Base-by-base conservation (phyloP, 2,888 invertebrate genomes). In the Harmothoe impar region DNA sequence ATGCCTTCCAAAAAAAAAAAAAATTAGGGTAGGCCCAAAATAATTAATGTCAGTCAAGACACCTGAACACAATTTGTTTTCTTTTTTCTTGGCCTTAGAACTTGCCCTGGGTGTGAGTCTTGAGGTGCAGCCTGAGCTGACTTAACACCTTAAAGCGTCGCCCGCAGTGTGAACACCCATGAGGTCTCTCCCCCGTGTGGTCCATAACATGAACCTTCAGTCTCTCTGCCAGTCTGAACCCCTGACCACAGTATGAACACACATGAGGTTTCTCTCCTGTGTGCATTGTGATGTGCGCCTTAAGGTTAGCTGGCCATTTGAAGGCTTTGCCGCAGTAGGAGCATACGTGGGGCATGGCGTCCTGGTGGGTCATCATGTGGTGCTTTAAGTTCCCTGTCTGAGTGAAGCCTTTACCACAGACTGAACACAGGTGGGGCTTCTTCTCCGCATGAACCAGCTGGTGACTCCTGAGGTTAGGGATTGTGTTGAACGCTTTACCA, bases 181-280 rank as follows among this genome's bases (percentile, higher is more conserved):
- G 54, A 0, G 54, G 88, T 29, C 52, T 88, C 31, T 56, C 54
- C 29, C 88, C 88, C 3, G 25, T 88, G 29, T 88, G 88, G 15
- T n/a, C 23, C 20, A 23, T 23, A 20, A 31, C 31, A 56, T 88
- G 88, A 5, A 1, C 31, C 62, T 15, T 88, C 12, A 88, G 54
- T 12, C 29, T 56, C 25, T 54, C 56, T 1, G 33, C 25, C 56
- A 15, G n/a, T 25, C 25, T 56, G n/a, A 88, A 88, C 0, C 88
- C 31, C 29, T 52, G 52, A 33, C 88, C 88, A 77, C 77, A 77
- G 20, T 31, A 25, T 43, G 33, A n/a, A 85, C 85, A 85, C 20
- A 51, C 23, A 52, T 85, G 33, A 17, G 23, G 85, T 33, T 43
- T 85, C 23, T 43, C 43, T 23, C 33, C 85, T 85, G 17, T 17